These are phyloP conservation scores for Brachystomella parvula DNA, from an alignment of 1,140 invertebrate genomes.

Conservation along the genomic window DNA sequence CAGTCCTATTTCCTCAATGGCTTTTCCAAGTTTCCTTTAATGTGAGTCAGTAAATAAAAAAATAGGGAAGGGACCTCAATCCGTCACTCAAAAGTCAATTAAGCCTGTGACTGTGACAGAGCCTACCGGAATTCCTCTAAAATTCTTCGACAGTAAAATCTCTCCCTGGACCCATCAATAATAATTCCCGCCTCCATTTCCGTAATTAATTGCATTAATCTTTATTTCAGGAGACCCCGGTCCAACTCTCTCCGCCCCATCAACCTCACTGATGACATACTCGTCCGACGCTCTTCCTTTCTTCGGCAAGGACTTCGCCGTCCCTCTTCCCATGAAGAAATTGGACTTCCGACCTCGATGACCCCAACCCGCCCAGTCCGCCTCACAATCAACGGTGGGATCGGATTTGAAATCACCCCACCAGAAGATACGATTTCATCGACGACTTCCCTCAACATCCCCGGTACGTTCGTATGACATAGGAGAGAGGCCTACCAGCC, in stretches of 20 bases:
- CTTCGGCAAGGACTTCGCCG: conserved; percentile 61
- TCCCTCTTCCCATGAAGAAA: conserved; percentile 32
- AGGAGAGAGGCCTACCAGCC: conserved; percentile 35
- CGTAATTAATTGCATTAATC: too few relatives aligned
- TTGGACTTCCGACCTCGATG: conserved; percentile 49
- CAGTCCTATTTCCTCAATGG: too few relatives aligned
- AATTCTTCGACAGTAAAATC: too few relatives aligned
- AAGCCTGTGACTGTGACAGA: too few relatives aligned
- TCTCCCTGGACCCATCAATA: too few relatives aligned
- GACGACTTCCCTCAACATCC: conserved; percentile 62
- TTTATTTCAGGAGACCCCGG: conserved; percentile 51
- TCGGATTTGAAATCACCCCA: conserved; percentile 75
- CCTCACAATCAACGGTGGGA: conserved; percentile 75
- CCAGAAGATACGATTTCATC: conserved; percentile 57
- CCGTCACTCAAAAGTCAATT: too few relatives aligned
- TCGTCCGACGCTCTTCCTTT: conserved; percentile 71
- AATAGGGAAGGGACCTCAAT: too few relatives aligned
- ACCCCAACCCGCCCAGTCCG: conserved; percentile 46
- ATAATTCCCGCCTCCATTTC: too few relatives aligned
- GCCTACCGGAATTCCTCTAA: too few relatives aligned
- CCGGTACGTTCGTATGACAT: conserved; percentile 79
- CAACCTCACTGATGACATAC: conserved; percentile 58
- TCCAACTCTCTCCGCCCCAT: conserved; percentile 76
- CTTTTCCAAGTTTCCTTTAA: too few relatives aligned
- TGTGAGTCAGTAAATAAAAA: too few relatives aligned